Percentiles rank a stretch among this genome's conserved stretches.
Evolutionary conservation across 2,797 vertebrate species (phyloP).

Genomic region (Coracias cyanogaster): DNA sequence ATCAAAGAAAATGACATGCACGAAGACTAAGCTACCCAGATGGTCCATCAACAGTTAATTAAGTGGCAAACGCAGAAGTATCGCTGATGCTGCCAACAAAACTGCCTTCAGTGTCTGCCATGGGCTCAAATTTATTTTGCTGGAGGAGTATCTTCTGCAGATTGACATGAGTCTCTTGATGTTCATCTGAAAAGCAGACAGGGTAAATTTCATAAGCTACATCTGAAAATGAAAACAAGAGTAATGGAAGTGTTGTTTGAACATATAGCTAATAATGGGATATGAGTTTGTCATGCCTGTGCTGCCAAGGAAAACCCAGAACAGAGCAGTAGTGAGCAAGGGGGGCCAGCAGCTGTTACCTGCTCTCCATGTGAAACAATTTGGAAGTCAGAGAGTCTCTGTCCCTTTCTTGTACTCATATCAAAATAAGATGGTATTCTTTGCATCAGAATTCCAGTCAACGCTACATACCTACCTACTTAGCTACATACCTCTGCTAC

Average conservation of each 20-base stretch:
- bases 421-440: neutral
- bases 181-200: slow-evolving; percentile 34
- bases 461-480: no score
- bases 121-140: slow-evolving; percentile 20
- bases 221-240: slow-evolving; percentile 11
- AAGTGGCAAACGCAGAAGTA: slow-evolving; percentile 51
- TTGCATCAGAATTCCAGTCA: neutral
- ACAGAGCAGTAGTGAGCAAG: neutral
- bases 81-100: neutral
- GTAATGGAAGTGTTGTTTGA: neutral
- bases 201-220: neutral
- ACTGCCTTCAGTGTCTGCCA: slow-evolving; percentile 17
- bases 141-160: slow-evolving; percentile 20
- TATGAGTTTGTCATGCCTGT: neutral
- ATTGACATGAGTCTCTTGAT: slow-evolving; percentile 16
- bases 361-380: neutral
- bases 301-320: slow-evolving; percentile 21
- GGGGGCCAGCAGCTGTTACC: neutral
- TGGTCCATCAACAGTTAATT: slow-evolving; percentile 69
- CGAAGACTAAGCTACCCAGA: slow-evolving; percentile 39
- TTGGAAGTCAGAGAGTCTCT: neutral
- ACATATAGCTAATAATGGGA: neutral
- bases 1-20: slow-evolving; percentile 27
- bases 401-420: neutral
- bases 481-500: neutral